Evolutionary conservation across 1,140 invertebrate species (phyloP).

Genomic region (Drosophila kikkawai): DNA sequence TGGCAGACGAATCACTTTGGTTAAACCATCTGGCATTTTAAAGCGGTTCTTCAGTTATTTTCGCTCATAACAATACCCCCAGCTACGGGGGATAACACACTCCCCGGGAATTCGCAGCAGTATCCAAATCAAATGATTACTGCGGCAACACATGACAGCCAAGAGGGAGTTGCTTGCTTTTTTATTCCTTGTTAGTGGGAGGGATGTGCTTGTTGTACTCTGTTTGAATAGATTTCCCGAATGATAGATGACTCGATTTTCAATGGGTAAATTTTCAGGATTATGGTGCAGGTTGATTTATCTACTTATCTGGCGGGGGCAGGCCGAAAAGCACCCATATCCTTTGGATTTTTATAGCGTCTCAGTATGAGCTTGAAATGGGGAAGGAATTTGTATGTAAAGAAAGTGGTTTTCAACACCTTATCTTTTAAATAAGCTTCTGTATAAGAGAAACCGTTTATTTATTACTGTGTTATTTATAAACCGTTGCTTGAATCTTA

Average conservation of each 20-base stretch:
- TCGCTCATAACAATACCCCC: slow-evolving; percentile 62
- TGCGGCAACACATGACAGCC: slow-evolving; percentile 69
- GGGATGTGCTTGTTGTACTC: slow-evolving; percentile 15
- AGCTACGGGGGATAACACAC: slow-evolving; percentile 33
- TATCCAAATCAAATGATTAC: slow-evolving; percentile 74
- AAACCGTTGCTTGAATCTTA: neutral
- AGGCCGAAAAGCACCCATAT: neutral
- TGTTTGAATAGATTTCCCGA: slow-evolving; percentile 27
- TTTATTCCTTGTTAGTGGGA: neutral
- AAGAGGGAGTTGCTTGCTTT: slow-evolving; percentile 14
- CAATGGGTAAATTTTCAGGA: slow-evolving; percentile 28
- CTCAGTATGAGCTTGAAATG: neutral
- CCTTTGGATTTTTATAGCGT: slow-evolving; percentile 4
- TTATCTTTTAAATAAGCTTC: neutral
- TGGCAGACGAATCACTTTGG: slow-evolving; percentile 26
- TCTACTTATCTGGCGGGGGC: slow-evolving; percentile 18
- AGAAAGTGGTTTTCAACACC: neutral
- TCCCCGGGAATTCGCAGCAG: slow-evolving; percentile 31
- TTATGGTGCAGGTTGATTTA: slow-evolving; percentile 36
- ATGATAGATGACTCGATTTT: slow-evolving; percentile 51
- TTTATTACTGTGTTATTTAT: neutral
- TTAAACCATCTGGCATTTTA: slow-evolving; percentile 46
- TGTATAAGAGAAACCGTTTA: neutral
- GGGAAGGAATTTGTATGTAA: slow-evolving; percentile 1
- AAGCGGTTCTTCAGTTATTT: slow-evolving; percentile 51